Conservation (phyloP, 1,140 invertebrate species). For the Sweltsa coloradensis region DNA sequence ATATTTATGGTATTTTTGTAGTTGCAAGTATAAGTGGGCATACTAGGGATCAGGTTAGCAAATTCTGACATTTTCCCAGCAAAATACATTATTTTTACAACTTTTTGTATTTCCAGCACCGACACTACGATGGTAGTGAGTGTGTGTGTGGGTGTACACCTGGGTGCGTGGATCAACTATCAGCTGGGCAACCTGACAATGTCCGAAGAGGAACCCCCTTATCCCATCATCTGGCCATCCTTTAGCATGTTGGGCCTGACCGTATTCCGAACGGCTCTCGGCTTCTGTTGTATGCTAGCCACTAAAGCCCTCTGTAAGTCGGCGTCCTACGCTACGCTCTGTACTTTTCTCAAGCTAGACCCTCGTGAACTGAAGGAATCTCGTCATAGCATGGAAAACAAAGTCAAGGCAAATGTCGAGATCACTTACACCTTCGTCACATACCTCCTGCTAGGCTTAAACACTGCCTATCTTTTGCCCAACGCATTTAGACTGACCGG, state of each 20-base stretch:
- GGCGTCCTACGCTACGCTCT: constrained; percentile 51
- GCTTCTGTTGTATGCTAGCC: constrained; percentile 55
- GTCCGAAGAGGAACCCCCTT: constrained; percentile 44
- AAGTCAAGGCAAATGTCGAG: constrained; percentile 59
- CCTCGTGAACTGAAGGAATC: constrained; percentile 45
- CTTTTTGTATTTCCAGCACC: constrained; percentile 44
- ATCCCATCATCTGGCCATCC: constrained; percentile 65
- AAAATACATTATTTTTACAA: neutral
- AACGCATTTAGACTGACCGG: constrained; percentile 58
- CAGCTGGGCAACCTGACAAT: constrained; percentile 53
- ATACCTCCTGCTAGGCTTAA: constrained; percentile 61
- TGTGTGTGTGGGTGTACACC: constrained; percentile 61
- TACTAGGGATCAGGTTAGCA: no score
- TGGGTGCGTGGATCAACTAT: constrained; percentile 76
- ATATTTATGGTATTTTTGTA: no score
- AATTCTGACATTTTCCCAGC: no score
- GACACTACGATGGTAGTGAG: constrained; percentile 77
- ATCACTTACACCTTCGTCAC: constrained; percentile 69
- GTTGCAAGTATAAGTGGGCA: constrained; percentile 9
- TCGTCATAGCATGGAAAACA: constrained; percentile 46
- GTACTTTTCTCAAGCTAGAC: constrained; percentile 51
- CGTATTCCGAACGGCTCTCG: constrained; percentile 56
- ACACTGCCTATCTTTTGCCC: constrained; percentile 63
- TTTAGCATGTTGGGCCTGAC: constrained; percentile 49
- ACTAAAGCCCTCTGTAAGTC: constrained; percentile 55